phyloP scores from a whole-genome alignment of 1,140 invertebrate genomes.

The Brachionus plicatilis region DNA sequence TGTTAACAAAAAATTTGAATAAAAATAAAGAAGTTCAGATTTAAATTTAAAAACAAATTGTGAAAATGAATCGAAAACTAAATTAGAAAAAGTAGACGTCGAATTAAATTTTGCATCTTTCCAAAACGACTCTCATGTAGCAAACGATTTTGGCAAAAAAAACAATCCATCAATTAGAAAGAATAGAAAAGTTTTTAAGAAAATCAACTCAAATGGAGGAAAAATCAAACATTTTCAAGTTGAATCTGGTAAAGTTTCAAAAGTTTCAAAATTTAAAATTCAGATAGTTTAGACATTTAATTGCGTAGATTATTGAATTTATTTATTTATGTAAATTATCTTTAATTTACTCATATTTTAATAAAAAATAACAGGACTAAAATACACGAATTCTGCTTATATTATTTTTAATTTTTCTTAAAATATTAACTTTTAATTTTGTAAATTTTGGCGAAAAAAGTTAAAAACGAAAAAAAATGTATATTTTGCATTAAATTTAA shows the following conservation, averaged over 20 bases:
- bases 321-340: no score
- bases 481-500: no score
- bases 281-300: no score
- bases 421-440: no score
- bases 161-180: not conserved
- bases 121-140: not conserved
- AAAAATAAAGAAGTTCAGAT: not conserved
- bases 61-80: not conserved
- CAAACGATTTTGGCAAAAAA: not conserved
- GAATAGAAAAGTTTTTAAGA: not conserved
- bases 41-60: not conserved
- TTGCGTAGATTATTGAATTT: no score
- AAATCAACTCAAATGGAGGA: not conserved
- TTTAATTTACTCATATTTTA: no score
- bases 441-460: no score
- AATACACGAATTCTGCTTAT: no score
- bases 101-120: not conserved
- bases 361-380: no score
- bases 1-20: not conserved
- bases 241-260: not conserved
- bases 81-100: not conserved
- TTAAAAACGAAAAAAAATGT: no score
- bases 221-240: not conserved
- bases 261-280: not conserved
- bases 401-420: no score